Evolutionary conservation across 2,888 invertebrate genomes (phyloP).

Genomic region (Spilosoma lubricipeda): DNA sequence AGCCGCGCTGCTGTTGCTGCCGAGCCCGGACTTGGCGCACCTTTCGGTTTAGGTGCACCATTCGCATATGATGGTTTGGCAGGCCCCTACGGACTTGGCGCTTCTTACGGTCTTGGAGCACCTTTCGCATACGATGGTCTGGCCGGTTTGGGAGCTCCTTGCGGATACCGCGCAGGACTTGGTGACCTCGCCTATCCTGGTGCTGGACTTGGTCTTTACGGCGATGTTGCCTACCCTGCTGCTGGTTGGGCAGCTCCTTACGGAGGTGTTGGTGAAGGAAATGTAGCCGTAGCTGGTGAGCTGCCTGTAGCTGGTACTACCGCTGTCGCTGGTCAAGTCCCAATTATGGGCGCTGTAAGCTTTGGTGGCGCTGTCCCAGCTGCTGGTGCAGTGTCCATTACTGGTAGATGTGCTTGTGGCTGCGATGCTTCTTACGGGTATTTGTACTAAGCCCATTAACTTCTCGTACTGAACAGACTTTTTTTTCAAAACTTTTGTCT

Average conservation of each 20-base stretch:
- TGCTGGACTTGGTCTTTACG: constrained; percentile 20
- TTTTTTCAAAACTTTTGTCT: too few relatives aligned
- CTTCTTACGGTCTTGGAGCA: constrained; percentile 7
- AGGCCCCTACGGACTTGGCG: neutral
- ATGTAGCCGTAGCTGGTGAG: too few relatives aligned
- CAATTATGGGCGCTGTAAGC: too few relatives aligned
- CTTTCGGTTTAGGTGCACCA: neutral
- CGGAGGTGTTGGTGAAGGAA: too few relatives aligned
- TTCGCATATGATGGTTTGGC: constrained; percentile 7
- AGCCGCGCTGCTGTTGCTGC: constrained; percentile 45
- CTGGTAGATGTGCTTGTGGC: constrained; percentile 46
- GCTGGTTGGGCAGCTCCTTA: neutral
- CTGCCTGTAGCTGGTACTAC: too few relatives aligned
- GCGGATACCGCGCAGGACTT: constrained; percentile 25
- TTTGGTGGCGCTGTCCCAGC: too few relatives aligned
- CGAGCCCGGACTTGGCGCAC: constrained; percentile 16
- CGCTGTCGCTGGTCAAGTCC: too few relatives aligned
- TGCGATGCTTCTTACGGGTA: constrained; percentile 30
- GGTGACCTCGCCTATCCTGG: neutral
- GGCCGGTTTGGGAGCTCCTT: constrained; percentile 6
- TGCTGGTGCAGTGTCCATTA: too few relatives aligned
- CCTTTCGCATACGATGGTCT: constrained; percentile 8
- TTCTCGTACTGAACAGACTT: neutral
- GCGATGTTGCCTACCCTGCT: constrained; percentile 11
- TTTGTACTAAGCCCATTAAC: neutral